phyloP scores from a whole-genome alignment of 2,888 invertebrate species.

The Pristionchus maxplancki region DNA sequence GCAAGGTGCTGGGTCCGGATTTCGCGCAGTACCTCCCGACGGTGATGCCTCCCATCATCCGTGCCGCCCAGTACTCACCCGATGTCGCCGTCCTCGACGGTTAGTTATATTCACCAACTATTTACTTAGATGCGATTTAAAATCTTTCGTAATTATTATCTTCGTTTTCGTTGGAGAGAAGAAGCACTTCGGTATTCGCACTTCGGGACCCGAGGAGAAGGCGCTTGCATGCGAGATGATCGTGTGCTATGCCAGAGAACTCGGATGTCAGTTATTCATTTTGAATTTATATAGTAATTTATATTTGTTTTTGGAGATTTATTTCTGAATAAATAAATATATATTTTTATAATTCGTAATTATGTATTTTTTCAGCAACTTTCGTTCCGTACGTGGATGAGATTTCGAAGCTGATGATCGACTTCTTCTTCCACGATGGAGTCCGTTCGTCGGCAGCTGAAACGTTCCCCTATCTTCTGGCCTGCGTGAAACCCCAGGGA shows the following conservation, averaged over 20 bases:
- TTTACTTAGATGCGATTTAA: no score
- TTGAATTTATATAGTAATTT: no score
- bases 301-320: no score
- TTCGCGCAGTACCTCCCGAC: constrained; percentile 89
- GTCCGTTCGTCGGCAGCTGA: constrained; percentile 94
- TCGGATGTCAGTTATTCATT: constrained; percentile 85
- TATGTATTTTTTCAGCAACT: constrained; percentile 61
- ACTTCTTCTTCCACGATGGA: constrained; percentile 92
- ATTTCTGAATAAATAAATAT: no score
- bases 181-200: constrained; percentile 94
- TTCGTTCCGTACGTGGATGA: constrained; percentile 86
- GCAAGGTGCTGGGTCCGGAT: constrained; percentile 82
- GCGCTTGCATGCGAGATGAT: constrained; percentile 97
- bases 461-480: constrained; percentile 89
- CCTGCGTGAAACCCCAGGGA: constrained; percentile 86
- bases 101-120: no score
- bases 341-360: no score
- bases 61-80: constrained; percentile 92
- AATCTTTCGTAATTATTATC: no score
- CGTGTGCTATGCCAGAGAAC: constrained; percentile 93
- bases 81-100: constrained; percentile 92
- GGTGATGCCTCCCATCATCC: constrained; percentile 95
- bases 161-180: constrained; percentile 91
- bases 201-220: constrained; percentile 94
- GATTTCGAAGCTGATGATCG: constrained; percentile 81